These are phyloP conservation scores for Microctenopoma steveboyesi DNA, from an alignment of 2,797 vertebrate species.

Conservation along the genomic window DNA sequence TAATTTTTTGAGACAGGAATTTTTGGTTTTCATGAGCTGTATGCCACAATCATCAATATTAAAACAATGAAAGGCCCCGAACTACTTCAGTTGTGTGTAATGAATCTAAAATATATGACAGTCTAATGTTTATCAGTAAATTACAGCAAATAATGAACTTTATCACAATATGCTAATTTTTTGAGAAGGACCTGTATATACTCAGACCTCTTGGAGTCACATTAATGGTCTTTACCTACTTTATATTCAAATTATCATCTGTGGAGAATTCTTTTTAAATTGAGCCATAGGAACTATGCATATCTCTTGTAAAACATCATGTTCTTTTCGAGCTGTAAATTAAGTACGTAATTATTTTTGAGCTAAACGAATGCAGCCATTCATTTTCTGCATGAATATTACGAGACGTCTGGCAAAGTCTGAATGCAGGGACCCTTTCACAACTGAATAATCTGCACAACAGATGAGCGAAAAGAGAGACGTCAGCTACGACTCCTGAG, in stretches of 20 bases:
- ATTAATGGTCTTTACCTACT: neutral
- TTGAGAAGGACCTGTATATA: too few relatives aligned
- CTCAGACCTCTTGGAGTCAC: neutral
- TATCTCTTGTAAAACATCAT: neutral
- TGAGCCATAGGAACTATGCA: neutral
- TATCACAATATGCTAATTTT: too few relatives aligned
- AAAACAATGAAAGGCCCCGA: too few relatives aligned
- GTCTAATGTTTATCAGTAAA: too few relatives aligned
- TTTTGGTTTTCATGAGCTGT: too few relatives aligned
- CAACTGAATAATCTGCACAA: conserved; percentile 23
- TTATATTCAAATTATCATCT: conserved; percentile 6
- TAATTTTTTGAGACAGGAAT: too few relatives aligned
- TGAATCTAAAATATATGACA: too few relatives aligned
- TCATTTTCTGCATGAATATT: conserved; percentile 10
- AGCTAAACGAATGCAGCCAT: conserved; percentile 8
- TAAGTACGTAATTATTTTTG: neutral
- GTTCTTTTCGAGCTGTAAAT: neutral
- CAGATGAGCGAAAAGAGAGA: conserved; percentile 8
- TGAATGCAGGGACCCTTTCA: neutral
- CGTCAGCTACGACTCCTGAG: conserved; percentile 8
- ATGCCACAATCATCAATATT: too few relatives aligned
- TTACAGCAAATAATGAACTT: too few relatives aligned
- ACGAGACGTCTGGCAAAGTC: neutral
- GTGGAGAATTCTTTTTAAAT: conserved; percentile 1
- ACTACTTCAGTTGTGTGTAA: too few relatives aligned